Percentiles rank a stretch among this genome's conserved stretches.
Conservation (phyloP, 2,888 invertebrate genomes). For the Trachelus iudaicus region DNA sequence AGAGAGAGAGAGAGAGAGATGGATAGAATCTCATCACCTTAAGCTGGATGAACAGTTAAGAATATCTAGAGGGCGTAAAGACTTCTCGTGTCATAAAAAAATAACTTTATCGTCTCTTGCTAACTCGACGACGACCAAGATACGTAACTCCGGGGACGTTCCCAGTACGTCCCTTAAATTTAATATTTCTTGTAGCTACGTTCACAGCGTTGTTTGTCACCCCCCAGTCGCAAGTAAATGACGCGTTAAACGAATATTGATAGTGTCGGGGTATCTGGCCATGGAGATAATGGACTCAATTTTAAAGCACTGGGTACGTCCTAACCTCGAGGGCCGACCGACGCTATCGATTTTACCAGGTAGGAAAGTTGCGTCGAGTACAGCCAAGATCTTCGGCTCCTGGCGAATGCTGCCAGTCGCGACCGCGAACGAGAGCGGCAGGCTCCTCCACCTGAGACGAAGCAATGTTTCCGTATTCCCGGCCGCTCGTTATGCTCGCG, state of each 20-base stretch:
- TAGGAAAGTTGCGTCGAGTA: constrained; percentile 17
- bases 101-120: background rate
- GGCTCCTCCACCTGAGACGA: background rate
- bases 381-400: constrained; percentile 11
- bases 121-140: background rate
- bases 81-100: background rate
- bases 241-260: constrained; percentile 53
- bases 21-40: constrained; percentile 27
- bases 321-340: constrained; percentile 21
- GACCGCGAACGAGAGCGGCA: background rate
- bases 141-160: background rate
- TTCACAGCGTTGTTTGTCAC: constrained; percentile 38
- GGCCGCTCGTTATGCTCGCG: constrained; percentile 43
- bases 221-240: constrained; percentile 35
- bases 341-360: constrained; percentile 10
- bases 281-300: constrained; percentile 51
- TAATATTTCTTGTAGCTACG: constrained; percentile 32
- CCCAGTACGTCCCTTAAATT: constrained; percentile 31
- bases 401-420: background rate
- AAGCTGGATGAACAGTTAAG: background rate
- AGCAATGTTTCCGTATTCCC: constrained; percentile 13
- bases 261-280: constrained; percentile 45
- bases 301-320: constrained; percentile 32
- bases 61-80: background rate
- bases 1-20: constrained; percentile 22